A percentile compares a stretch with the other conserved stretches of the same genome.
Conservation (phyloP, 2,797 vertebrate species). For the Graptemys geographica region DNA sequence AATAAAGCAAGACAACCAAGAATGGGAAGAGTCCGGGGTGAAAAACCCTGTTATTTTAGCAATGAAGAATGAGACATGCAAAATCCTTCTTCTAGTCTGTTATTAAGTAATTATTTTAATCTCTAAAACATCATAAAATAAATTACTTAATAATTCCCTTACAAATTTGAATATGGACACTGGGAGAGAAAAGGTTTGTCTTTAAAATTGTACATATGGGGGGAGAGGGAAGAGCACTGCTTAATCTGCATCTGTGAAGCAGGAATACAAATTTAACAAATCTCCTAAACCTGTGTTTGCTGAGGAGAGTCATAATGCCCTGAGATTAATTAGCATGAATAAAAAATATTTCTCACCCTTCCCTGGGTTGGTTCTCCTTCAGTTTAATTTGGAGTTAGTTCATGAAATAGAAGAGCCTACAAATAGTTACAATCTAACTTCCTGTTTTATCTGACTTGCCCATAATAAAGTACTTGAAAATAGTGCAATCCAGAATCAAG, state of each 20-base stretch:
- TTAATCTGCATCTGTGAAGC: neutral
- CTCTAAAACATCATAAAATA: neutral
- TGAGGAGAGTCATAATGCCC: neutral
- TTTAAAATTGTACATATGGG: neutral
- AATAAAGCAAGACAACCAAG: neutral
- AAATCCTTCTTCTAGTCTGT: neutral
- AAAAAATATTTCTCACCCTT: neutral
- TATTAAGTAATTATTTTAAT: slow-evolving; percentile 50
- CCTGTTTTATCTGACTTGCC: neutral
- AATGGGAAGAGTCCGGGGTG: neutral
- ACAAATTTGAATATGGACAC: accelerated
- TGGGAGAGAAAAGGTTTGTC: neutral
- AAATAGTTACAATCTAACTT: neutral
- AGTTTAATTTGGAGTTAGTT: neutral
- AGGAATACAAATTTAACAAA: slow-evolving; percentile 14
- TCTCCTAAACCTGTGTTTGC: neutral
- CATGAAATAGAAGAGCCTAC: neutral
- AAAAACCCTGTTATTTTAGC: neutral
- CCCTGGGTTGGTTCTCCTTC: neutral
- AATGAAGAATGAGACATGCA: neutral
- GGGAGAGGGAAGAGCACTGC: accelerated
- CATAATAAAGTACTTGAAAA: neutral
- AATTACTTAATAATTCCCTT: neutral
- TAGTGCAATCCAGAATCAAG: neutral
- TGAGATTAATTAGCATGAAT: neutral